Evolutionary conservation across 2,888 invertebrate genomes (phyloP), one percentile per base, ranked within the genome.

Genomic region (Vanessa cardui): DNA sequence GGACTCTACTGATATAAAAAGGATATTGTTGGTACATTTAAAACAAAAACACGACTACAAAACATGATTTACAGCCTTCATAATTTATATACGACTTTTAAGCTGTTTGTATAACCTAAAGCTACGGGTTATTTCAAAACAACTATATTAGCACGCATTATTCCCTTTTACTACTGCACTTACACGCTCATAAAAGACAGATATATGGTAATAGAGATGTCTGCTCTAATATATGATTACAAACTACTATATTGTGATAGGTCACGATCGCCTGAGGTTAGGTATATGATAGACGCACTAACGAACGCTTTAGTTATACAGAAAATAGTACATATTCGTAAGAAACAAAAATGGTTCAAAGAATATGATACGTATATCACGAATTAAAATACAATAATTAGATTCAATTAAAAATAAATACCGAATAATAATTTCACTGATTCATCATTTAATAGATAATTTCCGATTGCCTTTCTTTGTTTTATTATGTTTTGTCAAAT

Each of bases 141-240:
- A 70, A 63, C 63, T 56, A 63, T 69, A 69, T 63, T 58, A 58
- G 69, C 64, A 61, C 69, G 62, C 67, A 59, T 66, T 72, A 64
- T 66, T 67, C 61, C 67, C 33, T 33, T 31, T 62, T 64, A 71
- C 72, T 70, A 71, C 72, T 67, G 78, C 77, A 56, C 61, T 70
- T 73, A 73, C 75, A 70, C 69, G 71, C 71, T 39, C 70, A 63
- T 62, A 59, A 65, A 62, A 71, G 72, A 73, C 73, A 73, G 76
- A 77, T 78, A 79, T 79, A 76, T 78, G 79, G 77, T 58, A 68
- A 61, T 56, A 39, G n/a, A 39, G 56, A 64, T 46, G 68, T 68
- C 64, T 47, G 49, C 47, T 64, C 61, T 39, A 68, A 68, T 68
- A 64, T 60, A 39, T 61, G 44, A 64, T 64, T 68, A 68, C 56